Base-by-base conservation (phyloP, 2,113 vertebrate species). In the Syrmaticus mikado region DNA sequence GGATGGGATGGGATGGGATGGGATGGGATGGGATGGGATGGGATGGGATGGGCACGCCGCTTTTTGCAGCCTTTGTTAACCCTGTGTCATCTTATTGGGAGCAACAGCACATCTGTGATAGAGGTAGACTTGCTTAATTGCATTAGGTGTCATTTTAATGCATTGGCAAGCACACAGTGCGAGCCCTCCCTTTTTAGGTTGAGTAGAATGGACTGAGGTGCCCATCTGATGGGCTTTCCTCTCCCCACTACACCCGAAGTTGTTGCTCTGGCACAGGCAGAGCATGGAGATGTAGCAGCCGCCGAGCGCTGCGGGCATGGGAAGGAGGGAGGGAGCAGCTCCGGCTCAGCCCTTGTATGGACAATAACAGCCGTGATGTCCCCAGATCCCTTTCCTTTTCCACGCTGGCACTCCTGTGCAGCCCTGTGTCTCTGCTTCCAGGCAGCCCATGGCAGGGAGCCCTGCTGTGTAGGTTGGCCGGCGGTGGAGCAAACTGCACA, bases 241-340 rank as follows among this genome's bases (percentile, higher is more conserved):
- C 65, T 36, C 62, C 74, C 53, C 45, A 58, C 18, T 90, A 93
- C 93, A 95, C 83, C 85, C 90, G 61, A 82, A 93, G 21, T 78
- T 92, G 85, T 67, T 92, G 95, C 91, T 65, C 68, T 80, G 28
- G 87, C 68, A 13, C 41, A 78, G 68, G 91, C 90, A 95, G 84
- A 90, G 95, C 94, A 65, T 43, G 0, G 12, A 79, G 90, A 78
- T 79, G 90, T 87, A 93, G 95, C 94, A 94, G 93, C 85, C 76
- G 79, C 74, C 3, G 45, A 11, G 48, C 11, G 94, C 19, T 94
- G 95, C 76, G 82, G 74, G 82, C 85, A 89, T 82, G 82, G 80
- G 57, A 93, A 85, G 74, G 92, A 73, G 58, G 92, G 57, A 91
- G 62, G 90, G 57, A 90, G 38, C 70, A 2, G 40, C 25, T 3